Evolutionary conservation across 2,888 invertebrate species (phyloP).

Genomic region (Drosophila mettleri): DNA sequence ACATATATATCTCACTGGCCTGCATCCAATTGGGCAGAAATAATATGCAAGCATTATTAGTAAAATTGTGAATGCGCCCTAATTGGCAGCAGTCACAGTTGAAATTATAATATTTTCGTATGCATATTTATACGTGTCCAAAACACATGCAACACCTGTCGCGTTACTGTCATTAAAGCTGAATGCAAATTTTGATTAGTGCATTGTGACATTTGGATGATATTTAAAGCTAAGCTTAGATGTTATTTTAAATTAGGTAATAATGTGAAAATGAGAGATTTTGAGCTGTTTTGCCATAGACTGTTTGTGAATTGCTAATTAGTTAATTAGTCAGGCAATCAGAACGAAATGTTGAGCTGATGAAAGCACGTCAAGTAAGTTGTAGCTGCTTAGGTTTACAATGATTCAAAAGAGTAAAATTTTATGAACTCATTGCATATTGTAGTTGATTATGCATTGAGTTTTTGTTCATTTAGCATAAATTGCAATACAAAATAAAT

Average conservation of each 20-base stretch:
- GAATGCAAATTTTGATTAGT: constrained; percentile 20
- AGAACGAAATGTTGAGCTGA: no score
- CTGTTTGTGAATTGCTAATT: neutral
- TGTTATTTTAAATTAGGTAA: neutral
- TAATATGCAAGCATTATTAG: constrained; percentile 70
- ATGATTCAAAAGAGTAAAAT: no score
- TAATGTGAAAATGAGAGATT: neutral
- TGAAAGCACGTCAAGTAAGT: neutral
- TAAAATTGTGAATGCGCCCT: constrained; percentile 53
- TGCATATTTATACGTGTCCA: constrained; percentile 13
- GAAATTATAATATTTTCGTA: constrained; percentile 45
- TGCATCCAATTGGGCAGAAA: constrained; percentile 72
- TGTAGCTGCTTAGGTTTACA: neutral
- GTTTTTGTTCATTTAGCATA: no score
- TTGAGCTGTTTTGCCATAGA: neutral
- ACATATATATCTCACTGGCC: constrained; percentile 25
- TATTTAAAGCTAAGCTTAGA: neutral
- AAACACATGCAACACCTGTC: constrained; percentile 1
- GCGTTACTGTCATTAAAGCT: constrained; percentile 8
- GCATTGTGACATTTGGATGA: constrained; percentile 3
- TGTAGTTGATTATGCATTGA: no score
- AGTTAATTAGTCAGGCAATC: neutral
- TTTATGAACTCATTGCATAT: no score
- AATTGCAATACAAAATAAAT: no score
- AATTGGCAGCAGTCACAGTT: constrained; percentile 66